Base-by-base conservation (phyloP, 2,113 vertebrate species). In the Onychorhynchus coronatus region DNA sequence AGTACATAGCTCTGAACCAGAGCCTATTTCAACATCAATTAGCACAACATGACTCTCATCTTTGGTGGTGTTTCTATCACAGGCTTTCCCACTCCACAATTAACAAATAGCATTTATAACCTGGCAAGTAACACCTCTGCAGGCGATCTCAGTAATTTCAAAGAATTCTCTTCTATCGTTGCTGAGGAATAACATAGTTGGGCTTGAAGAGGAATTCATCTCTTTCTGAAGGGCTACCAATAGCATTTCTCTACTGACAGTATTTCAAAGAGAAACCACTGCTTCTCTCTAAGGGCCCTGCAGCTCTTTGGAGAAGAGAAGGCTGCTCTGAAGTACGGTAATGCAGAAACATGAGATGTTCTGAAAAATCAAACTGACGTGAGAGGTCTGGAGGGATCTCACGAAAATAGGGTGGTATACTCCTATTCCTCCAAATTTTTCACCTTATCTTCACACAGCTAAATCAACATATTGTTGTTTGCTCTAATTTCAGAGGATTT, bases 261-360 rank as follows among this genome's bases (percentile, higher is more conserved):
- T 28, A 84, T 66, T 96, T 94, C 83, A 86, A 89, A 95, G 67
- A 82, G 44, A 88, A 96, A 37, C 49, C 56, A 61, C 31, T 47
- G 27, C 79, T 86, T 65, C 28, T 27, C 31, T 88, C 44, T 72
- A 55, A 55, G 33, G 33, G 49, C 44, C 56, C 44, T 55, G 44
- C 35, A 90, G 80, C 41, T 80, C 46, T 91, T 44, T 44, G 49
- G 47, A 82, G 44, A 88, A 74, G n/a, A 25, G 46, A 65, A 82
- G 35, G n/a, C 25, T 88, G 33, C 59, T 80, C 75, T 65, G 44
- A 96, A 80, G 67, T 61, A 27, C 27, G n/a, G 33, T 30, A 72
- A 52, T 27, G 17, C 22, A 80, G 67, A 95, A 92, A 46, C 37
- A 41, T 6, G 2, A 3, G n/a, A 13, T 35, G 33, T 53, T 71